Percentiles rank a stretch among this genome's conserved stretches.
Conservation (phyloP, 2,888 invertebrate genomes). For the Cybosia mesomella region DNA sequence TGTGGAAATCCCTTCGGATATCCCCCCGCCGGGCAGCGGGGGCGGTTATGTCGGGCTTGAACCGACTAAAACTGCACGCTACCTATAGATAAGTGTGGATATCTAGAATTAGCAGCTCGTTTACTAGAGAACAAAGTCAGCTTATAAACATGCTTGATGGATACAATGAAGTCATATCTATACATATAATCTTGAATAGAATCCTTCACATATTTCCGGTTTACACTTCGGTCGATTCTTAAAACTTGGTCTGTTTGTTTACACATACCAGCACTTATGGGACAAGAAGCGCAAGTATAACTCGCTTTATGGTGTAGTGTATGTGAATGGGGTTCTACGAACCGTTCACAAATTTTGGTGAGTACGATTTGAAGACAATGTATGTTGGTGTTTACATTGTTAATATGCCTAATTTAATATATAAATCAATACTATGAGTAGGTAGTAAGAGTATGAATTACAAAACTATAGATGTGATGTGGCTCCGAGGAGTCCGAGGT, state of each 20-base stretch:
- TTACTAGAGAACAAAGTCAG: not conserved
- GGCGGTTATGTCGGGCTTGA: too few relatives aligned
- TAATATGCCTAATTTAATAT: too few relatives aligned
- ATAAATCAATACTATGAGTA: not conserved
- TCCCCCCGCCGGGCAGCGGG: too few relatives aligned
- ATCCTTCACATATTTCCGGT: constrained; percentile 40
- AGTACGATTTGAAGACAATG: constrained; percentile 7
- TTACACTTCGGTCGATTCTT: constrained; percentile 57
- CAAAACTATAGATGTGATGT: too few relatives aligned
- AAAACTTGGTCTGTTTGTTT: constrained; percentile 58
- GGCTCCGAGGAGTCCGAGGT: too few relatives aligned
- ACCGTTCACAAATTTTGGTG: constrained; percentile 20
- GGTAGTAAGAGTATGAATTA: too few relatives aligned
- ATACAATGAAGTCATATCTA: constrained; percentile 28
- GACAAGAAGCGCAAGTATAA: constrained; percentile 34
- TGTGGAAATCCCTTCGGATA: too few relatives aligned
- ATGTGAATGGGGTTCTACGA: constrained; percentile 23
- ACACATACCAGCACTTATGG: constrained; percentile 54
- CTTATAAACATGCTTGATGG: not conserved
- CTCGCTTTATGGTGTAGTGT: constrained; percentile 29
- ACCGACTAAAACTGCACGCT: too few relatives aligned
- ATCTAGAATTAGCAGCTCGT: not conserved
- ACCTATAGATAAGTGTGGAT: not conserved
- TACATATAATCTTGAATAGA: constrained; percentile 27
- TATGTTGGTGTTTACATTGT: too few relatives aligned